A percentile compares a stretch with the other conserved stretches of the same genome.
Evolutionary conservation across 1,140 invertebrate genomes (phyloP).

Genomic region (Plectrocnemia conspersa): DNA sequence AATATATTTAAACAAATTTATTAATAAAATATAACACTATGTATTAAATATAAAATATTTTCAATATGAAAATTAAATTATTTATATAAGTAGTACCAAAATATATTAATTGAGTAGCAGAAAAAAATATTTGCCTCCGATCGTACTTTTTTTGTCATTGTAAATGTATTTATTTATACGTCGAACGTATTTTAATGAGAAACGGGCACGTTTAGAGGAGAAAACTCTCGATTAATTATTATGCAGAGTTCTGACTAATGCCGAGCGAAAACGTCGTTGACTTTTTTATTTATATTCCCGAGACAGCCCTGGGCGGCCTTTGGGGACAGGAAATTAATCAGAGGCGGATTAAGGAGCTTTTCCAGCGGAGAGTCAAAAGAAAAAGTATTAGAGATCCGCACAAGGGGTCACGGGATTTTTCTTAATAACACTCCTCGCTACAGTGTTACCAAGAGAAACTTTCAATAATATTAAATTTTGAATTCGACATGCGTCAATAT

Average conservation of each 20-base stretch:
- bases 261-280: conserved; percentile 24
- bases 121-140: too few species aligned
- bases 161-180: too few species aligned
- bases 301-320: conserved; percentile 20
- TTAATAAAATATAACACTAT: too few species aligned
- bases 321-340: conserved; percentile 34
- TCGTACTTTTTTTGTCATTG: too few species aligned
- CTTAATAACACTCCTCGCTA: conserved; percentile 6
- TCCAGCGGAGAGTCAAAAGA: conserved; percentile 30
- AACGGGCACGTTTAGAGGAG: conserved; percentile 12
- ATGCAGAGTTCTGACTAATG: conserved; percentile 23
- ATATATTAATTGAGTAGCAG: too few species aligned
- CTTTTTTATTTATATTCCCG: conserved; percentile 27
- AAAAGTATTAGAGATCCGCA: conserved; percentile 28
- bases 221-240: conserved; percentile 20
- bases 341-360: conserved; percentile 27
- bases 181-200: conserved; percentile 13
- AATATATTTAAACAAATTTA: too few species aligned
- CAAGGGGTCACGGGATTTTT: conserved; percentile 26
- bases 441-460: conserved; percentile 3
- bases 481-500: too few species aligned
- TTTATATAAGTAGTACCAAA: too few species aligned
- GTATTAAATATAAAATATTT: too few species aligned
- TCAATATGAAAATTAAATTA: too few species aligned
- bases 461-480: background rate